Percentiles rank a stretch among this genome's conserved stretches.
These are phyloP conservation scores for Nymphalis io DNA, from an alignment of 1,140 invertebrate species.

Conservation along the genomic window DNA sequence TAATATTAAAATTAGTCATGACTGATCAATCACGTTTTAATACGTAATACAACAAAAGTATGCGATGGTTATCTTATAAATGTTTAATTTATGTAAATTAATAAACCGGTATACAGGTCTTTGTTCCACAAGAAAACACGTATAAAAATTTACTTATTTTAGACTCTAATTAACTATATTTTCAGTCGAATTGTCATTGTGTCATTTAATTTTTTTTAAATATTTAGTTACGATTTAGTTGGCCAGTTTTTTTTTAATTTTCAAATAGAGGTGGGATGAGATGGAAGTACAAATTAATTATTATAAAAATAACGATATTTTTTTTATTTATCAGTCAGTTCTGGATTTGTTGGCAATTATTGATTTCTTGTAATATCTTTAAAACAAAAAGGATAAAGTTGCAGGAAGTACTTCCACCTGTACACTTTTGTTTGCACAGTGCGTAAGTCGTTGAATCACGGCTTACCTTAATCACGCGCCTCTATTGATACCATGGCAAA, in stretches of 20 bases:
- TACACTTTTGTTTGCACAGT: conserved; percentile 27
- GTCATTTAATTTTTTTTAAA: no score
- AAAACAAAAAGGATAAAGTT: not conserved
- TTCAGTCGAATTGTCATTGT: not conserved
- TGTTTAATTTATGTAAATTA: conserved; percentile 28
- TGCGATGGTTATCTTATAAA: conserved; percentile 24
- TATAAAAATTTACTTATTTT: not conserved
- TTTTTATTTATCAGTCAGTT: no score
- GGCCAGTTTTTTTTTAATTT: no score
- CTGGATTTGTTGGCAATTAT: no score
- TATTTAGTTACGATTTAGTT: no score
- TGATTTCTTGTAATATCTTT: no score
- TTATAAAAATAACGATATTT: no score
- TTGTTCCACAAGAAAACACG: conserved; percentile 13
- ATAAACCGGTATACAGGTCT: conserved; percentile 9
- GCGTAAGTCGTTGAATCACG: conserved; percentile 26
- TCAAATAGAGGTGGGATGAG: no score
- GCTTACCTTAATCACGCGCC: conserved; percentile 11
- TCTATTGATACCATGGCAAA: conserved; percentile 15
- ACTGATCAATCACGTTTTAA: conserved; percentile 8
- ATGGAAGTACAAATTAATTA: no score
- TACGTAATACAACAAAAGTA: conserved; percentile 18
- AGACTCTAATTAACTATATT: not conserved
- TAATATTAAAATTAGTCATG: conserved; percentile 15
- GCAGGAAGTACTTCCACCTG: conserved; percentile 20